Conservation (phyloP, 2,888 invertebrate species). For the Sarcophaga variegata region DNA sequence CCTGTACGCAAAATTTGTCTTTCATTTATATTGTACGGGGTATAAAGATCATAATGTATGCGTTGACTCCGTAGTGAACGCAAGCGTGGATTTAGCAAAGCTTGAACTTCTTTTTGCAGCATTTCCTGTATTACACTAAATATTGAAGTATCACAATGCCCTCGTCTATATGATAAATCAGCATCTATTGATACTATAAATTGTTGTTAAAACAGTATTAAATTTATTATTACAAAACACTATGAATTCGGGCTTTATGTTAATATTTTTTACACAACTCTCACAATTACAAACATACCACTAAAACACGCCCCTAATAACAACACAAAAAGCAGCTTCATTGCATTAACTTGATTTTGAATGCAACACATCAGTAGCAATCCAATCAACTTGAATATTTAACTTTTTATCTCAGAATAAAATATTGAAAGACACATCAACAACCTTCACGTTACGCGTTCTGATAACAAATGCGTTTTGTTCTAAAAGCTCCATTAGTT, state of each 20-base stretch:
- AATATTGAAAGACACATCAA: slow-evolving; percentile 49
- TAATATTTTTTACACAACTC: slow-evolving; percentile 1
- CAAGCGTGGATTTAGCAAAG: slow-evolving; percentile 67
- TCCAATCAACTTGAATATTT: slow-evolving; percentile 50
- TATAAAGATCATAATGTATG: slow-evolving; percentile 77
- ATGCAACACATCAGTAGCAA: slow-evolving; percentile 40
- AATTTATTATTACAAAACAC: slow-evolving; percentile 7
- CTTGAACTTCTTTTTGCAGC: slow-evolving; percentile 71
- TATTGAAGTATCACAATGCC: slow-evolving; percentile 75
- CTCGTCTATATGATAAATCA: slow-evolving; percentile 74
- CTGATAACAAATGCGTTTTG: slow-evolving; percentile 75
- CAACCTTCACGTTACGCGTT: slow-evolving; percentile 70
- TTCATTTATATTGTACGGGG: slow-evolving; percentile 73
- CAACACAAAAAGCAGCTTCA: slow-evolving; percentile 32
- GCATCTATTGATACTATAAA: slow-evolving; percentile 48
- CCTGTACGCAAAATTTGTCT: slow-evolving; percentile 73
- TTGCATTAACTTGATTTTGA: slow-evolving; percentile 44
- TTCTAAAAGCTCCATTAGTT: slow-evolving; percentile 76
- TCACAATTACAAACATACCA: slow-evolving; percentile 50
- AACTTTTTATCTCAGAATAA: slow-evolving; percentile 7
- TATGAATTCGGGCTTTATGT: slow-evolving; percentile 18
- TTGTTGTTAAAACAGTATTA: not conserved
- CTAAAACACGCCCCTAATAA: slow-evolving; percentile 42
- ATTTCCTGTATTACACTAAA: slow-evolving; percentile 74
- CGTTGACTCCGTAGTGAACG: slow-evolving; percentile 68